Evolutionary conservation across 1,140 invertebrate genomes (phyloP).

Genomic region (Phocides pigmalion): DNA sequence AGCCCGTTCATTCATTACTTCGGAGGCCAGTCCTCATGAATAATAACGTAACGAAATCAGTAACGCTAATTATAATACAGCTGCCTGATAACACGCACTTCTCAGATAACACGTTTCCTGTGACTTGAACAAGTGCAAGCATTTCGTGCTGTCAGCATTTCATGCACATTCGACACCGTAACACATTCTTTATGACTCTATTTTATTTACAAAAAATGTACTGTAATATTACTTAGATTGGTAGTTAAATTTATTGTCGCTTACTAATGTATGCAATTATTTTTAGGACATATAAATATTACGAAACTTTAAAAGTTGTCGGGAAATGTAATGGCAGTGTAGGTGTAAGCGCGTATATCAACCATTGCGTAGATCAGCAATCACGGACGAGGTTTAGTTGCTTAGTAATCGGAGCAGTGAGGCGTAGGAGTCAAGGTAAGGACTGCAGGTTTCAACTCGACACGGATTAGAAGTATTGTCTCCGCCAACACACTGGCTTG

Average conservation of each 20-base stretch:
- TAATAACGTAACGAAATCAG: slow-evolving; percentile 75
- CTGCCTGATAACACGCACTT: slow-evolving; percentile 35
- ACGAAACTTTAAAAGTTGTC: slow-evolving; percentile 26
- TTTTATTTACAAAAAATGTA: background rate
- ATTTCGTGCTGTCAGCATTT: slow-evolving; percentile 1
- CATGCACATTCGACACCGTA: background rate
- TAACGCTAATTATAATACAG: slow-evolving; percentile 56
- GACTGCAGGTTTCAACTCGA: slow-evolving; percentile 67
- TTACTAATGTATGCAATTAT: too few relatives aligned
- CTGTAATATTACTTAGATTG: too few relatives aligned
- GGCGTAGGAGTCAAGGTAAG: slow-evolving; percentile 82
- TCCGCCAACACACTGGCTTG: slow-evolving; percentile 71
- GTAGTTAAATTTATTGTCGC: too few relatives aligned
- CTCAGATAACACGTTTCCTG: slow-evolving; percentile 34
- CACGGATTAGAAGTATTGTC: slow-evolving; percentile 69
- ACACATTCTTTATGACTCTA: background rate
- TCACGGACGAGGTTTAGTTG: slow-evolving; percentile 51
- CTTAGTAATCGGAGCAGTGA: slow-evolving; percentile 66
- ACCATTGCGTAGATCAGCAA: slow-evolving; percentile 29
- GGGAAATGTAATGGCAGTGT: slow-evolving; percentile 29
- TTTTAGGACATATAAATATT: background rate
- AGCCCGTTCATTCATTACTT: slow-evolving; percentile 79
- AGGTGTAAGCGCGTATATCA: slow-evolving; percentile 32
- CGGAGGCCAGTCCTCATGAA: slow-evolving; percentile 77
- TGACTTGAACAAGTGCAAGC: slow-evolving; percentile 25